Conservation (phyloP, 2,888 invertebrate genomes). For the Zygothrica quintamaculata region DNA sequence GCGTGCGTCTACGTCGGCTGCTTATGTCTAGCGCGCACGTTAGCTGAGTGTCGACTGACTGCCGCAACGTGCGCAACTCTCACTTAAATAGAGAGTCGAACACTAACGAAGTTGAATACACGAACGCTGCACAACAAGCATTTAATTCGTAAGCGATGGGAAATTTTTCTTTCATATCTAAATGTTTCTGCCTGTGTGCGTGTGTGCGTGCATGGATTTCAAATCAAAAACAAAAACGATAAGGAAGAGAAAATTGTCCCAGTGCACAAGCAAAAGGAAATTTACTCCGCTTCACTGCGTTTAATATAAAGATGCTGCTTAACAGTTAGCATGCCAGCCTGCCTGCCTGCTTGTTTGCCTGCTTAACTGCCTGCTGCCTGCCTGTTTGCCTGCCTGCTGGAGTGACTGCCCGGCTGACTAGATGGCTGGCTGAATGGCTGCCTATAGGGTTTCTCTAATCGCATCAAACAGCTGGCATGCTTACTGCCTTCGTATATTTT, state of each 20-base stretch:
- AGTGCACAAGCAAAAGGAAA: constrained; percentile 37
- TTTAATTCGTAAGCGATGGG: constrained; percentile 24
- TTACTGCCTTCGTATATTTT: constrained; percentile 34
- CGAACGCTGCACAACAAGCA: constrained; percentile 30
- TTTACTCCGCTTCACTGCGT: constrained; percentile 47
- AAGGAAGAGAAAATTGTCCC: constrained; percentile 14
- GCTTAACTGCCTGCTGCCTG: constrained; percentile 7
- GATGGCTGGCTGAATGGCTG: neutral
- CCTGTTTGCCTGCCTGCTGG: constrained; percentile 11
- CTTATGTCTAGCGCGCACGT: constrained; percentile 63
- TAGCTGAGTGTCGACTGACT: constrained; percentile 77
- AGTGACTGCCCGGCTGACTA: too few species aligned
- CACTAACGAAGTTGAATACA: constrained; percentile 22
- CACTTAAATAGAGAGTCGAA: constrained; percentile 68
- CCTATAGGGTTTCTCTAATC: constrained; percentile 56
- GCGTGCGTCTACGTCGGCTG: constrained; percentile 27
- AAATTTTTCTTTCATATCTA: too few species aligned
- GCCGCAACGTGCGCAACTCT: constrained; percentile 76
- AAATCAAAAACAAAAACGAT: too few species aligned
- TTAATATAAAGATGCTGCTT: constrained; percentile 29
- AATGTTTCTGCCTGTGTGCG: too few species aligned
- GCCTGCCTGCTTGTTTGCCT: constrained; percentile 11
- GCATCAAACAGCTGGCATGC: constrained; percentile 73
- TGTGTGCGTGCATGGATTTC: too few species aligned
- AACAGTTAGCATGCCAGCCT: constrained; percentile 13